Base-by-base conservation (phyloP, 2,888 invertebrate genomes). In the Xylocampa areola region DNA sequence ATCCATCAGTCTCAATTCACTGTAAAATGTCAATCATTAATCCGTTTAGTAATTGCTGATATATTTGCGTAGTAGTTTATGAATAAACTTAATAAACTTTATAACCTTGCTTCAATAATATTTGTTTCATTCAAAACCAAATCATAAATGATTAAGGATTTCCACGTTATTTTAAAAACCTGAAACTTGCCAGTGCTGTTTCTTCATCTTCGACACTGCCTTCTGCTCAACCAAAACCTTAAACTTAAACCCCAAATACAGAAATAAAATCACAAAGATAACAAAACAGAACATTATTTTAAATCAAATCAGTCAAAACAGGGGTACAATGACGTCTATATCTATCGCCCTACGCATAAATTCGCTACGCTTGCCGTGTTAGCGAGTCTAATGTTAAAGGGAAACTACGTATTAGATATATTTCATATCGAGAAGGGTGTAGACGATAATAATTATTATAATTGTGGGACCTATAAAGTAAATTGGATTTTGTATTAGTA, bases 291-390 rank as follows among this genome's bases (percentile, higher is more conserved):
- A 62, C 65, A 65, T 65, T 68, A 75, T 72, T 77, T 72, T 64
- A 70, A 73, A 71, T 74, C 59, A 71, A 74, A 75, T 75, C 75
- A 74, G 23, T 55, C 57, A 67, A 62, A 68, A 62, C 63, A 70
- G 68, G 73, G 74, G 69, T 68, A 45, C 54, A 52, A 64, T 81
- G 84, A 89, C 77, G 81, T 67, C 88, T 88, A 79, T 79, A 88
- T 88, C 79, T 52, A 49, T 64, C 72, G 60, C 84, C 87, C 88
- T 54, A 62, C 69, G 67, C 72, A 58, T 66, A 60, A 66, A 86
- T 89, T 86, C 61, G 84, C 57, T 65, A 77, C 77, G 84, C 82
- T 71, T 73, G 85, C 75, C 73, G 78, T 65, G 82, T 88, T 88
- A 86, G 68, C 69, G 76, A 73, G 72, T 67, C 69, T 61, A 76